phyloP scores from a whole-genome alignment of 2,797 vertebrate species.

The Labroides dimidiatus region DNA sequence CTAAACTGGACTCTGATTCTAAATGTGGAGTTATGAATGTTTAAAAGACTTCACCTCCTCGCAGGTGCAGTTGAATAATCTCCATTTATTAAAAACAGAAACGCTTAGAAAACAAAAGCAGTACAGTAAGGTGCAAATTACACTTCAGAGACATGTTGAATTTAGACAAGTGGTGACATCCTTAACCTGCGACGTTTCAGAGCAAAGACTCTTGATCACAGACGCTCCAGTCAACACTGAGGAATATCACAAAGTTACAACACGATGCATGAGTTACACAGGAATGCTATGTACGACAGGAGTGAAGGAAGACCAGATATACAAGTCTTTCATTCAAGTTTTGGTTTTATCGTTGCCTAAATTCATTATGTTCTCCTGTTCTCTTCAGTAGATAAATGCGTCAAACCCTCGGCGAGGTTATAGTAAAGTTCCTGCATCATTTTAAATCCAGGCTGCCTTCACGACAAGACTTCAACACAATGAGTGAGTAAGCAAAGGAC shows the following conservation, averaged over 20 bases:
- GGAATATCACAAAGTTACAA: slow-evolving; percentile 57
- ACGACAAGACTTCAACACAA: slow-evolving; percentile 28
- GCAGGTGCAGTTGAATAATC: slow-evolving; percentile 66
- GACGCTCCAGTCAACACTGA: slow-evolving; percentile 59
- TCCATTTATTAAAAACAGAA: slow-evolving; percentile 85
- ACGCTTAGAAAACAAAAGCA: slow-evolving; percentile 80
- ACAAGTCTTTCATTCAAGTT: slow-evolving; percentile 52
- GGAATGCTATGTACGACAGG: slow-evolving; percentile 56
- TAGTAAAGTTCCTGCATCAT: background rate
- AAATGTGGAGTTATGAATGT: background rate
- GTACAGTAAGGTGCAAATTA: slow-evolving; percentile 82
- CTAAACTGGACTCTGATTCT: no score
- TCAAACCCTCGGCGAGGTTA: slow-evolving; percentile 1
- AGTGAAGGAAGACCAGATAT: slow-evolving; percentile 36
- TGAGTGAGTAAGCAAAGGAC: slow-evolving; percentile 7
- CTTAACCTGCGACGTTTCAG: slow-evolving; percentile 46
- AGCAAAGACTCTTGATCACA: slow-evolving; percentile 33
- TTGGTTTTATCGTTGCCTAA: slow-evolving; percentile 30
- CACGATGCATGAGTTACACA: slow-evolving; percentile 52
- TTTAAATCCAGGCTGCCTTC: slow-evolving; percentile 27
- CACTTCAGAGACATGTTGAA: slow-evolving; percentile 63
- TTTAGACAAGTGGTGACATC: slow-evolving; percentile 63
- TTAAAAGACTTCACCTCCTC: slow-evolving; percentile 21
- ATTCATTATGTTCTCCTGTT: slow-evolving; percentile 15
- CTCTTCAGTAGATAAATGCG: background rate